phyloP scores from a whole-genome alignment of 2,113 vertebrate genomes.

The Burhinus oedicnemus region DNA sequence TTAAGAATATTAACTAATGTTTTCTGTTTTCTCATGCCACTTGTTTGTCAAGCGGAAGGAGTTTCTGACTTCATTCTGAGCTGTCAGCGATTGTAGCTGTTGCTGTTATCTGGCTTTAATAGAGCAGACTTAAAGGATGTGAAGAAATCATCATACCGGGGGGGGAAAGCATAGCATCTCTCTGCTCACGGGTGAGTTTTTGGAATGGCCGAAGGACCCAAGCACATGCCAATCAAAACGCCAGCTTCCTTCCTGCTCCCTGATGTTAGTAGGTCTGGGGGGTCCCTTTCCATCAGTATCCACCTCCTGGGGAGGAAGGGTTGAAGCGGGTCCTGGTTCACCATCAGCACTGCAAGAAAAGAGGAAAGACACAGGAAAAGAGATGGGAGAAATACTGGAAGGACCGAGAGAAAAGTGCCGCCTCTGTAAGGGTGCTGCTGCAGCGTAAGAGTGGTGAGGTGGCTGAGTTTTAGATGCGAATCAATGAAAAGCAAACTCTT shows the following conservation, averaged over 20 bases:
- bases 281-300: not conserved
- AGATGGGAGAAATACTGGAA: not conserved
- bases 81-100: not conserved
- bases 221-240: rapidly evolving
- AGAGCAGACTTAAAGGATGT: not conserved
- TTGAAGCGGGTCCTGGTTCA: not conserved
- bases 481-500: not conserved
- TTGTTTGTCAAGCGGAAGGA: not conserved
- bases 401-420: not conserved
- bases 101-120: not conserved
- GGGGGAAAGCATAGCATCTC: not conserved
- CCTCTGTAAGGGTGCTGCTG: not conserved
- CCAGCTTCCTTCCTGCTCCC: not conserved
- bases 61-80: not conserved
- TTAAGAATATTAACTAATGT: not conserved
- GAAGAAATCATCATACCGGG: not conserved
- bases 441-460: not conserved
- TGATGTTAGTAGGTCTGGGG: too few relatives aligned
- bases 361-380: not conserved
- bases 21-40: not conserved
- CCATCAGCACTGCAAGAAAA: not conserved
- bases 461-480: not conserved
- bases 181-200: not conserved
- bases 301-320: not conserved
- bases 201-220: rapidly evolving